phyloP scores from a whole-genome alignment of 2,888 invertebrate genomes.

The Pandemis cinnamomeana region DNA sequence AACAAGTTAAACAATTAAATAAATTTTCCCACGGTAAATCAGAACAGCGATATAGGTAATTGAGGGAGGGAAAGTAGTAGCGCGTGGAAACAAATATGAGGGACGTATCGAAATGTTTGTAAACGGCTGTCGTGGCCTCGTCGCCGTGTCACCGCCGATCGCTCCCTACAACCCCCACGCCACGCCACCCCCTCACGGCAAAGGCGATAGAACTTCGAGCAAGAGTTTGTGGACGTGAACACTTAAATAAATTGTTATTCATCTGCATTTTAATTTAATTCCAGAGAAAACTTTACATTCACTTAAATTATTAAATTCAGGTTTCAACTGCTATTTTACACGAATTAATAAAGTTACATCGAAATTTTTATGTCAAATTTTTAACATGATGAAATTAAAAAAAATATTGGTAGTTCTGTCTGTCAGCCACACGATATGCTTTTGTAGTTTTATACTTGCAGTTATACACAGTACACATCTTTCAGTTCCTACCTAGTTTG shows the following conservation, averaged over 20 bases:
- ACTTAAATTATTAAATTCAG: neutral
- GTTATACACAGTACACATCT: too few species aligned
- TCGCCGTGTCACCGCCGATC: slow-evolving; percentile 70
- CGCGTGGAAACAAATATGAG: slow-evolving; percentile 75
- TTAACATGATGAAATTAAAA: too few species aligned
- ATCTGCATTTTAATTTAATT: slow-evolving; percentile 34
- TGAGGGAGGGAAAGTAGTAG: slow-evolving; percentile 65
- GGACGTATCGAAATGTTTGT: slow-evolving; percentile 80
- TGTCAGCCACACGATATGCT: too few species aligned
- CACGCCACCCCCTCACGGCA: slow-evolving; percentile 32
- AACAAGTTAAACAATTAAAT: slow-evolving; percentile 32
- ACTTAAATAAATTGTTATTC: slow-evolving; percentile 37
- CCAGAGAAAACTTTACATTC: slow-evolving; percentile 3
- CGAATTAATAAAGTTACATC: neutral
- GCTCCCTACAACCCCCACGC: slow-evolving; percentile 58
- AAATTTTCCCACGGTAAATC: slow-evolving; percentile 40
- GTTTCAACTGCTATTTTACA: neutral
- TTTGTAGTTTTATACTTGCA: too few species aligned
- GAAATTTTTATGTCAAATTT: neutral
- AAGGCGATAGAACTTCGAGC: slow-evolving; percentile 23
- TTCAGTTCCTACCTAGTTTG: too few species aligned
- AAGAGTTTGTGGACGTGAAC: slow-evolving; percentile 21
- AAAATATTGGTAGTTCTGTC: too few species aligned
- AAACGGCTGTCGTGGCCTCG: slow-evolving; percentile 66
- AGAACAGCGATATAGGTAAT: slow-evolving; percentile 52